A percentile compares a stretch with the other conserved stretches of the same genome.
These are phyloP conservation scores for Drosophila longiperda DNA, from an alignment of 2,888 invertebrate genomes.

Conservation along the genomic window DNA sequence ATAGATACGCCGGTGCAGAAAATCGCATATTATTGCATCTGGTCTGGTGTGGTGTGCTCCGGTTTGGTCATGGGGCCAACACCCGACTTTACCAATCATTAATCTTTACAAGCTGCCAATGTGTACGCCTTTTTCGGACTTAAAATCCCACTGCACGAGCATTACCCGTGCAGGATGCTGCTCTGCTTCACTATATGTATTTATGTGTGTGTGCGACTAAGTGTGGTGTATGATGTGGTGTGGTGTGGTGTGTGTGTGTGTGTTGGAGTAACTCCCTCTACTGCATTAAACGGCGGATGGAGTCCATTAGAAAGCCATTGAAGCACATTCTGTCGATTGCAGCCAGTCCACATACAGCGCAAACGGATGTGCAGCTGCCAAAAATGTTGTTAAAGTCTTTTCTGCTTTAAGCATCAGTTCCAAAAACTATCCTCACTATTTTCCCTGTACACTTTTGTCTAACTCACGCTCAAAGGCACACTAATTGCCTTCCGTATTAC, in stretches of 20 bases:
- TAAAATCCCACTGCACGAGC: slow-evolving; percentile 68
- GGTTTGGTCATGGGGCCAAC: slow-evolving; percentile 33
- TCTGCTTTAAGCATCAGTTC: slow-evolving; percentile 29
- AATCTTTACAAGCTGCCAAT: slow-evolving; percentile 80
- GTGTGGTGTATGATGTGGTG: slow-evolving; percentile 2
- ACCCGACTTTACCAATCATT: slow-evolving; percentile 66
- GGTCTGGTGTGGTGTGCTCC: background rate
- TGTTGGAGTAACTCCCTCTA: slow-evolving; percentile 22
- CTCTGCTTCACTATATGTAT: slow-evolving; percentile 30
- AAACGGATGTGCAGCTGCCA: slow-evolving; percentile 68
- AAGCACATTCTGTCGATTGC: slow-evolving; percentile 81
- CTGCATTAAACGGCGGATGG: slow-evolving; percentile 77
- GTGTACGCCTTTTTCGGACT: slow-evolving; percentile 77
- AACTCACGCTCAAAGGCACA: slow-evolving; percentile 35
- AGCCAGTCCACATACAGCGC: slow-evolving; percentile 67
- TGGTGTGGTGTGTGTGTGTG: slow-evolving; percentile 18
- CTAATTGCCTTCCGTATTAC: slow-evolving; percentile 50
- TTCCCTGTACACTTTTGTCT: background rate
- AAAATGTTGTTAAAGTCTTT: slow-evolving; percentile 53
- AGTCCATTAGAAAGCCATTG: slow-evolving; percentile 80
- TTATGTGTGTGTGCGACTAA: background rate
- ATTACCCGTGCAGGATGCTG: slow-evolving; percentile 36
- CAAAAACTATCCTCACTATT: slow-evolving; percentile 5
- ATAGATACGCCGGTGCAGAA: slow-evolving; percentile 68
- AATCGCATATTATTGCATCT: slow-evolving; percentile 77